Percentiles rank a stretch among this genome's conserved stretches.
These are phyloP conservation scores for Coenobita brevimanus DNA, from an alignment of 1,140 invertebrate species.

Conservation along the genomic window DNA sequence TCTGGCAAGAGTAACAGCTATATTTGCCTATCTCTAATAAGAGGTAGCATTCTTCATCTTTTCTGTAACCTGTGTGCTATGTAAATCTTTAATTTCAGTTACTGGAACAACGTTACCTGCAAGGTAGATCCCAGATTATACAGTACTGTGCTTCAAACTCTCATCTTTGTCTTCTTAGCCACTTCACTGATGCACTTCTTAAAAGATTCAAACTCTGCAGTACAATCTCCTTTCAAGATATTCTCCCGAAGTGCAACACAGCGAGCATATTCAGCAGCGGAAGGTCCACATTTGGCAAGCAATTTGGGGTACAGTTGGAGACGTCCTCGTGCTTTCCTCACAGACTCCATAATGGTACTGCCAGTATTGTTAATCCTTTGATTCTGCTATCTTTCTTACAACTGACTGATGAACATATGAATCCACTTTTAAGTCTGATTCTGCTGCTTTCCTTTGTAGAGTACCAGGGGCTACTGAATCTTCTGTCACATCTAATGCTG, in stretches of 20 bases:
- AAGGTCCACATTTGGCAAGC: constrained; percentile 81
- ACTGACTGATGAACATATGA: too few relatives aligned
- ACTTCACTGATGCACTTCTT: constrained; percentile 77
- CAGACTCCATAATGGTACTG: constrained; percentile 82
- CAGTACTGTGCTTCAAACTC: constrained; percentile 62
- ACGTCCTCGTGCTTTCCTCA: constrained; percentile 82
- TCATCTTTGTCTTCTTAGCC: constrained; percentile 71
- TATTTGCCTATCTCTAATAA: too few relatives aligned
- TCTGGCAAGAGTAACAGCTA: too few relatives aligned
- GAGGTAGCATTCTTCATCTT: too few relatives aligned
- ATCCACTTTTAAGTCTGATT: too few relatives aligned
- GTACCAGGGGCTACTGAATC: too few relatives aligned
- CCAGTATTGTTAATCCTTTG: too few relatives aligned
- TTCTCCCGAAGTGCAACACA: constrained; percentile 83
- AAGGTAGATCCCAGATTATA: not conserved
- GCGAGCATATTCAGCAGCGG: constrained; percentile 81
- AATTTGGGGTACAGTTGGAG: constrained; percentile 83
- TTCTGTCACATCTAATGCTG: too few relatives aligned
- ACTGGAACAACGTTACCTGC: not conserved
- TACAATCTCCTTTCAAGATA: constrained; percentile 82
- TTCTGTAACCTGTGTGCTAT: too few relatives aligned
- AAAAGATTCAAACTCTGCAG: constrained; percentile 83
- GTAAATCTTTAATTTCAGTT: too few relatives aligned
- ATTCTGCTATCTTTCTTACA: too few relatives aligned
- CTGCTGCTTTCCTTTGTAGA: too few relatives aligned